These are phyloP conservation scores for Pionites leucogaster DNA, from an alignment of 2,113 vertebrate genomes.

Conservation along the genomic window DNA sequence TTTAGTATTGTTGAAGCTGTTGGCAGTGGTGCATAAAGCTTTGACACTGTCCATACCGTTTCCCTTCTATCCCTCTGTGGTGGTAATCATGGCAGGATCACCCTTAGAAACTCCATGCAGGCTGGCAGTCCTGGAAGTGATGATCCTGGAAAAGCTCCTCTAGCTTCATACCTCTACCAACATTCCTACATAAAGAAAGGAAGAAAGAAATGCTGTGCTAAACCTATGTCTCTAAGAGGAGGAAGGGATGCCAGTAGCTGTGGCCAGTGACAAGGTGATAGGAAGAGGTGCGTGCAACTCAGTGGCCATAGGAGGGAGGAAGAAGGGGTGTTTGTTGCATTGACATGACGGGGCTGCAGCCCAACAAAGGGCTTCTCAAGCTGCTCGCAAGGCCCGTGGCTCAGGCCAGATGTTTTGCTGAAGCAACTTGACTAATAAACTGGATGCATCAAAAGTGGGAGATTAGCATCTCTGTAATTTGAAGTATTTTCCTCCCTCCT, in stretches of 20 bases:
- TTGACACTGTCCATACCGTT: not conserved
- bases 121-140: not conserved
- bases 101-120: not conserved
- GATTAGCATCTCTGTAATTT: conserved; percentile 56
- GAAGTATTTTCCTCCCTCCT: conserved; percentile 31
- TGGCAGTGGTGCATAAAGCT: not conserved
- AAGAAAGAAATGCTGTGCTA: not conserved
- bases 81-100: rapidly evolving
- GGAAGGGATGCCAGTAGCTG: not conserved
- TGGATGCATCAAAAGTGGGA: not conserved
- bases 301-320: rapidly evolving
- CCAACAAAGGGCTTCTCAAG: not conserved
- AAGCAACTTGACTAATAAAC: not conserved
- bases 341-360: not conserved
- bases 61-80: not conserved
- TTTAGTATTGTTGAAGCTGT: not conserved
- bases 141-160: not conserved
- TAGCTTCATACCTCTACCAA: not conserved
- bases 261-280: not conserved
- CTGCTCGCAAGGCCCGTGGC: not conserved
- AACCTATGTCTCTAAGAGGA: not conserved
- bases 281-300: rapidly evolving
- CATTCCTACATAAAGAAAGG: not conserved
- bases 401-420: not conserved
- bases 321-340: rapidly evolving